Percentiles rank a stretch among this genome's conserved stretches.
These are phyloP conservation scores for Heteromormyrus szaboi DNA, from an alignment of 2,797 vertebrate genomes.

Conservation along the genomic window DNA sequence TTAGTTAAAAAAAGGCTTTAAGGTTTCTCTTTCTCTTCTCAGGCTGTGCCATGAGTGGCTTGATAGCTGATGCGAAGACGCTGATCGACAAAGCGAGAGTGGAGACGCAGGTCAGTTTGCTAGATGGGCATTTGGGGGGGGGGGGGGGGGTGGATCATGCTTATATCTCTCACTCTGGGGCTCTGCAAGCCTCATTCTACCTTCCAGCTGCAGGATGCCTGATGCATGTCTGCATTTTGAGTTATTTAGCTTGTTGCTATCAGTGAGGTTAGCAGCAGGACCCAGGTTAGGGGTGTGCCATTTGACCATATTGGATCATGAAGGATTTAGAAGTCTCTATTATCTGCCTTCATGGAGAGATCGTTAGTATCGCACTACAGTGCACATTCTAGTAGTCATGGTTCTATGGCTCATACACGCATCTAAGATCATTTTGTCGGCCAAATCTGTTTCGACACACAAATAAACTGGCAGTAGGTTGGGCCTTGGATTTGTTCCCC, in stretches of 20 bases:
- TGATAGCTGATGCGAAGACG: conserved; percentile 98
- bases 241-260: not conserved
- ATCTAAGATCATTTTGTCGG: not conserved
- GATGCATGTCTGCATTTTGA: not conserved
- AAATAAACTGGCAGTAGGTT: not conserved
- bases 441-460: not conserved
- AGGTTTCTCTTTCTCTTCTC: not conserved
- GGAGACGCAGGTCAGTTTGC: conserved; percentile 84
- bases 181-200: not conserved
- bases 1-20: not conserved
- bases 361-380: not conserved
- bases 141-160: not conserved
- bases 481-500: not conserved
- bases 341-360: not conserved
- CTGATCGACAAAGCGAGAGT: conserved; percentile 98
- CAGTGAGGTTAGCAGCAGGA: not conserved
- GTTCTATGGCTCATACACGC: not conserved
- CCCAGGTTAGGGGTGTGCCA: not conserved
- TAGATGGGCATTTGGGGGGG: not conserved
- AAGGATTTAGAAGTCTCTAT: not conserved
- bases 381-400: not conserved
- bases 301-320: not conserved
- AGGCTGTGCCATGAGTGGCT: conserved; percentile 98
- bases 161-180: not conserved
- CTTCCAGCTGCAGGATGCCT: not conserved